phyloP scores from a whole-genome alignment of 2,797 vertebrate genomes.

The Pachyuromys duprasi region DNA sequence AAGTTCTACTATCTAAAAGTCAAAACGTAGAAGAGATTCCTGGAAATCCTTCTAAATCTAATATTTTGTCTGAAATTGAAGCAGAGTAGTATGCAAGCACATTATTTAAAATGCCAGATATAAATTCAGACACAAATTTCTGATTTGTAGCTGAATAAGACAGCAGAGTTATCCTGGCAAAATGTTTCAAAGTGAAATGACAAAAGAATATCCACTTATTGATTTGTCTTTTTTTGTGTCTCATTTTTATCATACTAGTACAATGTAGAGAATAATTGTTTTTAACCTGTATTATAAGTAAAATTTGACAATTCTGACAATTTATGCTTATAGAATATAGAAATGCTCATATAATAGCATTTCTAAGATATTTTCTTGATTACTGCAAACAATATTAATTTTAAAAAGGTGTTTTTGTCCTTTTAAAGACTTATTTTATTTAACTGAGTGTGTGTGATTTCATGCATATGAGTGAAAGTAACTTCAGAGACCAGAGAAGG shows the following conservation, averaged over 20 bases:
- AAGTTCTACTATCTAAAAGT: neutral
- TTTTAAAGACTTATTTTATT: neutral
- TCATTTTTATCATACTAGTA: neutral
- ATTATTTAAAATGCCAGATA: neutral
- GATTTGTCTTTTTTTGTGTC: neutral
- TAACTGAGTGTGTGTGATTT: neutral
- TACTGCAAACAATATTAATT: neutral
- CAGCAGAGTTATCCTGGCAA: constrained; percentile 2
- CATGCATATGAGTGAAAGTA: neutral
- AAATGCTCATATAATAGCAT: neutral
- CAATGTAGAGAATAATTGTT: neutral
- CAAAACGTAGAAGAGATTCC: neutral
- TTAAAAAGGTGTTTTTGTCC: neutral
- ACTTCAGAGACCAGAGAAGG: neutral
- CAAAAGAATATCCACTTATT: neutral
- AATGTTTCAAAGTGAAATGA: neutral
- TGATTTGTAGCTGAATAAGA: neutral
- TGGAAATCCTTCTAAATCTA: neutral
- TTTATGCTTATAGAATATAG: constrained; percentile 18
- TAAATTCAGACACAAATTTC: neutral
- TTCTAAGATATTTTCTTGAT: neutral
- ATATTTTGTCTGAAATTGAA: neutral
- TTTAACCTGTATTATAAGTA: neutral
- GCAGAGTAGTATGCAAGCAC: neutral
- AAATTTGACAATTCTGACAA: neutral